Base-by-base conservation (phyloP, 2,113 vertebrate species). In the Hippolais icterina region DNA sequence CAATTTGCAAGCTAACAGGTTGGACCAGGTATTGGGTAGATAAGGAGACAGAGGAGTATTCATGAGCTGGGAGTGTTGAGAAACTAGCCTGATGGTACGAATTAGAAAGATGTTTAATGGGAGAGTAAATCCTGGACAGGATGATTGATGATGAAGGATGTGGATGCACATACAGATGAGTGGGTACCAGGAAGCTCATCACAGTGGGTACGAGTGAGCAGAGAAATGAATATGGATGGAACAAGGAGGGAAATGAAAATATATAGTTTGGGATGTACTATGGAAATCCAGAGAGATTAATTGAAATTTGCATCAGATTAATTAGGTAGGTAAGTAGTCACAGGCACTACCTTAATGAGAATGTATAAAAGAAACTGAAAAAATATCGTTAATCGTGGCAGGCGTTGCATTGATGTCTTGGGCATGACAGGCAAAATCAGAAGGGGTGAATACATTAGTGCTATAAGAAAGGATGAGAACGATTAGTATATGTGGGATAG, bases 231-330 rank as follows among this genome's bases (percentile, higher is more conserved):
- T 95, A 94, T 84, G 88, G 74, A 88, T 93, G 69, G 61, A 53
- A 60, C 20, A 60, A 87, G 61, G 35, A 94, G 61, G 63, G 35
- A 95, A 33, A 93, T 63, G 88, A 64, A 95, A 93, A 96, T 79
- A 28, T 0, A 14, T 16, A 24, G 12, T 90, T 94, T 94, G 42
- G 76, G 25, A 68, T 42, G 25, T 35, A 18, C 61, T 95, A 95
- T 94, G 96, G 61, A 95, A 95, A 97, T 95, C 37, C 57, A 69
- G 81, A 71, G 56, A 60, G 41, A 57, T 87, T 87, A 82, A 96
- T 87, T 79, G 49, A 89, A 78, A 96, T 97, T 97, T 97, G 86
- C 94, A 96, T 96, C 33, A 63, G 91, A 69, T 92, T 90, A 83
- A 87, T 89, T 47, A 89, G 65, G 52, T 68, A 87, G 68, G 39